Evolutionary conservation across 2,888 invertebrate genomes (phyloP).

Genomic region (Limnephilus marmoratus): DNA sequence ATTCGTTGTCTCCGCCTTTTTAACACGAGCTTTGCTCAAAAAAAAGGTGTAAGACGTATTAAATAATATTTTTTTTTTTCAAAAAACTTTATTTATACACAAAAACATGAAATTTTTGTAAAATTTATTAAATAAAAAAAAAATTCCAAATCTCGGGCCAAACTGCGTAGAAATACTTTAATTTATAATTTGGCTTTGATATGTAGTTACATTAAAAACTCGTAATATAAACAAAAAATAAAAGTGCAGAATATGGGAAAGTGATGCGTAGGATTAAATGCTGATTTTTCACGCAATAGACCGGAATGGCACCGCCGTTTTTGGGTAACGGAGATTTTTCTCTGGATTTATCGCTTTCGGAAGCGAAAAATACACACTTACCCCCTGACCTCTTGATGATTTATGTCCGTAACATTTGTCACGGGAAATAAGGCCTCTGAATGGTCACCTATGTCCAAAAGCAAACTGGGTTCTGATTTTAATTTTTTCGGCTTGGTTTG

Average conservation of each 20-base stretch:
- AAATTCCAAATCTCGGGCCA: background rate
- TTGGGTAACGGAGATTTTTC: slow-evolving; percentile 3
- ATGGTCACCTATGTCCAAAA: slow-evolving; percentile 5
- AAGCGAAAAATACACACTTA: slow-evolving; percentile 22
- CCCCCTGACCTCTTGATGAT: slow-evolving; percentile 33
- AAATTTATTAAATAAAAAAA: too few relatives aligned
- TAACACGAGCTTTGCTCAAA: too few relatives aligned
- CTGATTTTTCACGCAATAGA: slow-evolving; percentile 6
- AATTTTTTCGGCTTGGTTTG: background rate
- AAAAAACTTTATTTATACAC: too few relatives aligned
- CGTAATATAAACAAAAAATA: background rate
- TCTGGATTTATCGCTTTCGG: slow-evolving; percentile 27
- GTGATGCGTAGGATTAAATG: background rate
- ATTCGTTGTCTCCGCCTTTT: too few relatives aligned
- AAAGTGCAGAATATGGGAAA: background rate
- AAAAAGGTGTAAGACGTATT: too few relatives aligned
- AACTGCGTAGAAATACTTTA: background rate
- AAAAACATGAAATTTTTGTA: too few relatives aligned
- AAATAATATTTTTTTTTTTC: too few relatives aligned
- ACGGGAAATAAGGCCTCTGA: background rate
- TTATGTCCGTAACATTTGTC: slow-evolving; percentile 29
- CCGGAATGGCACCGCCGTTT: background rate
- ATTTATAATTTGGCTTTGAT: background rate
- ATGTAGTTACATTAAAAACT: background rate
- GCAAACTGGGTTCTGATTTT: background rate